Evolutionary conservation across 64 coral and sea anemone species (phyloP), one percentile per base, ranked within the genome.

Genomic region (Stylophora pistillata): DNA sequence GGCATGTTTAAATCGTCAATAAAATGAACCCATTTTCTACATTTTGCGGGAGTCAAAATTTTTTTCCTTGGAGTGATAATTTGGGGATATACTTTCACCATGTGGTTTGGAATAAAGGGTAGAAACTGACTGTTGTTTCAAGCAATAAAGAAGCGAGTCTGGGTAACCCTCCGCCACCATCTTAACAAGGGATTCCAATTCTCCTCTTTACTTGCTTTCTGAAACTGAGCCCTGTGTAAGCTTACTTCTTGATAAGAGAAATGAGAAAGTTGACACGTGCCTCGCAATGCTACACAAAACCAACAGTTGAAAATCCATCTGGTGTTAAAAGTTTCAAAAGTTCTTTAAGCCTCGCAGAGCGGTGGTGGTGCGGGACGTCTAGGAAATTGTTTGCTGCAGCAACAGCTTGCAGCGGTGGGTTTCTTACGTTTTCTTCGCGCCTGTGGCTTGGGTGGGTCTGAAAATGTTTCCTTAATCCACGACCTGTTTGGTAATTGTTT

Each of bases 21-120:
- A n/a, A n/a, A n/a, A n/a, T n/a, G n/a, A n/a, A n/a, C n/a, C n/a
- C n/a, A n/a, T n/a, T n/a, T n/a, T n/a, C n/a, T n/a, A n/a, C n/a
- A n/a, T n/a, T n/a, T n/a, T n/a, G n/a, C n/a, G n/a, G n/a, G n/a
- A n/a, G n/a, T n/a, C n/a, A n/a, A n/a, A n/a, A n/a, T n/a, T n/a
- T n/a, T n/a, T n/a, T n/a, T n/a, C n/a, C n/a, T n/a, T n/a, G n/a
- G n/a, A n/a, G n/a, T n/a, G n/a, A n/a, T n/a, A n/a, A n/a, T n/a
- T n/a, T n/a, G 65, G 82, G 23, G 63, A 53, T 72, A 55, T 72
- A 56, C 82, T 71, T 53, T 18, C 82, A 86, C 53, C 31, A n/a
- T 70, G 81, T 85, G 81, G 62, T 86, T 86, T 53, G 64, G 63
- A 64, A 86, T 55, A 52, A 33, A 53, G 70, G 82, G 82, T 71